Evolutionary conservation across 2,797 vertebrate genomes (phyloP).

Genomic region (Scolopax bukidnonensis): DNA sequence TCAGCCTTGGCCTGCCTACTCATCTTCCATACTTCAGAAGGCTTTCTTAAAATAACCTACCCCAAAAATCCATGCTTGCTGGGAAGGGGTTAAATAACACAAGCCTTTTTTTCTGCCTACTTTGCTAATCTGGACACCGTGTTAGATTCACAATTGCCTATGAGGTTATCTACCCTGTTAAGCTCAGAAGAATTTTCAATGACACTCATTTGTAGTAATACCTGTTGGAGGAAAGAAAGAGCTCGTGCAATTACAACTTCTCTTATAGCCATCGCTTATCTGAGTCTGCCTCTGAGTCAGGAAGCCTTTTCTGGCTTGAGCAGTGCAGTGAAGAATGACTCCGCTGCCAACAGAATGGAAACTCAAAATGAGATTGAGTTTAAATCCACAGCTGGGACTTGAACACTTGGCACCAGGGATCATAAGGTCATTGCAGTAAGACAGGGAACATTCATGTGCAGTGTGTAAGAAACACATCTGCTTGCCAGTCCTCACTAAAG

Average conservation of each 20-base stretch:
- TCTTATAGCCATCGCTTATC: constrained; percentile 68
- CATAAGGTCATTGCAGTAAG: constrained; percentile 65
- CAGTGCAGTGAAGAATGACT: constrained; percentile 74
- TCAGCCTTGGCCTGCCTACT: neutral
- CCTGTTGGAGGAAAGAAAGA: constrained; percentile 59
- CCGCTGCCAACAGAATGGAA: constrained; percentile 64
- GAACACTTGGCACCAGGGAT: constrained; percentile 67
- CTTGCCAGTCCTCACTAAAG: constrained; percentile 14
- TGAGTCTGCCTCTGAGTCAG: constrained; percentile 16
- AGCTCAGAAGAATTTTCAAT: constrained; percentile 56
- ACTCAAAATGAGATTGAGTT: constrained; percentile 74
- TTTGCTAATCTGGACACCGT: constrained; percentile 40
- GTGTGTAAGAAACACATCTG: constrained; percentile 28
- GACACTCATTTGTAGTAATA: constrained; percentile 50
- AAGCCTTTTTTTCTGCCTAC: neutral
- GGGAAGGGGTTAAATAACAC: constrained; percentile 39
- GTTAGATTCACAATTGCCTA: constrained; percentile 36
- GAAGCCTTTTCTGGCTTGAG: constrained; percentile 52
- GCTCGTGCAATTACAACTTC: constrained; percentile 68
- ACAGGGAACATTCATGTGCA: constrained; percentile 46
- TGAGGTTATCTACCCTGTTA: constrained; percentile 49
- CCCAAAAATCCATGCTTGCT: neutral
- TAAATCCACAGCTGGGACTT: constrained; percentile 75
- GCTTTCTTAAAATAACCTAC: neutral
- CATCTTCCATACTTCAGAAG: neutral